Conservation (phyloP, 2,888 invertebrate genomes). For the Lasioglossum marginatum region DNA sequence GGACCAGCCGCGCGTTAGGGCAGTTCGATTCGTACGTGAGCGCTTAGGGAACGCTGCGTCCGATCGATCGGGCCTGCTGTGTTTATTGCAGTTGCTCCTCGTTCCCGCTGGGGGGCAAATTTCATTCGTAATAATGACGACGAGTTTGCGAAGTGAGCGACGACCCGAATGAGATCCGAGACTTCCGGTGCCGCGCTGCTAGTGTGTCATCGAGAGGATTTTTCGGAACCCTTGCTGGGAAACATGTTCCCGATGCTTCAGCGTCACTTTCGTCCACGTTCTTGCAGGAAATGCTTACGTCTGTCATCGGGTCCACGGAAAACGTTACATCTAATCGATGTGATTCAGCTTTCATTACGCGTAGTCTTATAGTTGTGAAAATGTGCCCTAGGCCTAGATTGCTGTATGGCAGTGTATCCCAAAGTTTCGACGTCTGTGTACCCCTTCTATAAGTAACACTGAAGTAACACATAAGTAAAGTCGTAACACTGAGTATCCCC, state of each 20-base stretch:
- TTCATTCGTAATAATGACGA: conserved; percentile 3
- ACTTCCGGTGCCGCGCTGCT: neutral
- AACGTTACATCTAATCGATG: neutral
- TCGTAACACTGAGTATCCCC: no score
- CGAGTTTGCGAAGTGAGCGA: neutral
- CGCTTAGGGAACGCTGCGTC: neutral
- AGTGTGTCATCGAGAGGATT: neutral
- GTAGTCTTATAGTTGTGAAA: no score
- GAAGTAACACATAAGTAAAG: no score
- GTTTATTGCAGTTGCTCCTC: neutral
- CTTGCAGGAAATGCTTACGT: neutral
- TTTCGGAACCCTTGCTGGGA: neutral
- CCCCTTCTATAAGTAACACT: no score
- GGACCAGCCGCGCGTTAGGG: conserved; percentile 20
- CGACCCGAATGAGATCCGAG: neutral
- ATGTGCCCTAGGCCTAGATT: no score
- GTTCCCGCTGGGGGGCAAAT: neutral
- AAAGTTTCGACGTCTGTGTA: no score
- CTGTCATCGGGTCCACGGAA: neutral
- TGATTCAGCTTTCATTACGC: neutral
- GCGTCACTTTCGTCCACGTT: neutral
- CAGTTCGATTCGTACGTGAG: conserved; percentile 14
- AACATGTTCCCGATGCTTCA: neutral
- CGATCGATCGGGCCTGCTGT: neutral
- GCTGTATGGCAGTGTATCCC: no score